Evolutionary conservation across 2,888 invertebrate species (phyloP).

Genomic region (Branchipolynoe longqiensis): DNA sequence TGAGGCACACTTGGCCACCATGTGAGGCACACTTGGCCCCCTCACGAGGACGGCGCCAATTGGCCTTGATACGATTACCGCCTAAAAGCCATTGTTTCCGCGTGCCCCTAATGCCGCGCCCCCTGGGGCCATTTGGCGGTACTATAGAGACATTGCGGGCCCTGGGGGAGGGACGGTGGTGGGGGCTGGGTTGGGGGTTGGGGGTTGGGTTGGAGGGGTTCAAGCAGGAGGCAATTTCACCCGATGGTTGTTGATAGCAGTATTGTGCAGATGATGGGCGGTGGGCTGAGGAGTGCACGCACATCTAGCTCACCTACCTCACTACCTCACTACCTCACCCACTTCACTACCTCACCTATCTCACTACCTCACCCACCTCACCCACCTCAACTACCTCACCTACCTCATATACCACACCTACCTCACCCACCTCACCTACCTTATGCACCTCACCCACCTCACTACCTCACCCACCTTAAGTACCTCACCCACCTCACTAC

Average conservation of each 20-base stretch:
- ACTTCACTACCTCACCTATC: too few species aligned
- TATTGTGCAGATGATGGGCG: neutral
- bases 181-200: conserved; percentile 6
- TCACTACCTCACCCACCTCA: too few species aligned
- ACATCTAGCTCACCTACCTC: too few species aligned
- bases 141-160: conserved; percentile 8
- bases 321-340: too few species aligned
- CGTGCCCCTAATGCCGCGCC: conserved; percentile 17
- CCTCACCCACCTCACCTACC: too few species aligned
- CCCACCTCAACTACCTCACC: conserved; percentile 4
- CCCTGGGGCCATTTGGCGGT: conserved; percentile 21
- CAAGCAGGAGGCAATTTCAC: neutral
- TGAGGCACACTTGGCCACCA: too few species aligned
- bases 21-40: too few species aligned
- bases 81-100: conserved; percentile 49
- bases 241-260: conserved; percentile 30
- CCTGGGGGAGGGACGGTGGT: neutral
- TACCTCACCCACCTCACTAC: too few species aligned
- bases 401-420: too few species aligned
- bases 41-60: conserved; percentile 33
- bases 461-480: too few species aligned
- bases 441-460: too few species aligned
- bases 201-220: neutral
- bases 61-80: conserved; percentile 49
- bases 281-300: neutral